Conservation (phyloP, 1,140 invertebrate genomes). For the Pogonomyrmex californicus region DNA sequence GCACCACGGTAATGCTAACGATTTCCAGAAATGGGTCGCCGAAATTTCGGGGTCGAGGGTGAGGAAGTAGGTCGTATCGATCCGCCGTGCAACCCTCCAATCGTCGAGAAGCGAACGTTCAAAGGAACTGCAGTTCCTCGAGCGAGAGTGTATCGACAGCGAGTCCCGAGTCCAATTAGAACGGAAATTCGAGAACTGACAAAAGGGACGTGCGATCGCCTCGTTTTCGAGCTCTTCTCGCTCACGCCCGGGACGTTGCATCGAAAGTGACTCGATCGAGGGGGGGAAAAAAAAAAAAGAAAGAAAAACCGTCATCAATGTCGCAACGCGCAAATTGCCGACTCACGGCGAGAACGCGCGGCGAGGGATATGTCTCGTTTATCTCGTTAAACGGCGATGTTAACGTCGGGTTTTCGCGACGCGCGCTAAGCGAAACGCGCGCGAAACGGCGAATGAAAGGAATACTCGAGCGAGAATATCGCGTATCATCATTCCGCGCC, state of each 20-base stretch:
- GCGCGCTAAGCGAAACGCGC: conserved; percentile 6
- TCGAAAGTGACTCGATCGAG: too few species aligned
- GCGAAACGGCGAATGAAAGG: background rate
- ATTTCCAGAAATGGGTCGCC: conserved; percentile 68
- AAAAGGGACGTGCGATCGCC: background rate
- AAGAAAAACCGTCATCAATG: background rate
- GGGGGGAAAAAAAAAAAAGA: background rate
- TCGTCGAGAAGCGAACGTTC: conserved; percentile 27
- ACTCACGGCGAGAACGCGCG: background rate
- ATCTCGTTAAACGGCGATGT: conserved; percentile 15
- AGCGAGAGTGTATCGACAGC: background rate
- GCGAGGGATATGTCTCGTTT: background rate
- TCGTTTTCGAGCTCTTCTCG: background rate
- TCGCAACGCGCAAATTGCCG: background rate
- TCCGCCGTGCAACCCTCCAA: conserved; percentile 32
- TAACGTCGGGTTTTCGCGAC: background rate
- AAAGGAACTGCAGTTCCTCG: conserved; percentile 52
- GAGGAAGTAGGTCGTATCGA: conserved; percentile 75
- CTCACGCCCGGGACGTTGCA: too few species aligned
- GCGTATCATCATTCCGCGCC: background rate
- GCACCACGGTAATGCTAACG: conserved; percentile 17
- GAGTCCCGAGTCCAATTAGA: background rate
- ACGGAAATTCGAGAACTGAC: background rate
- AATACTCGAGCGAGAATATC: background rate
- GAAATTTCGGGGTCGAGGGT: conserved; percentile 69